phyloP scores from a whole-genome alignment of 2,888 invertebrate genomes.

The Digitonthophagus gazella region DNA sequence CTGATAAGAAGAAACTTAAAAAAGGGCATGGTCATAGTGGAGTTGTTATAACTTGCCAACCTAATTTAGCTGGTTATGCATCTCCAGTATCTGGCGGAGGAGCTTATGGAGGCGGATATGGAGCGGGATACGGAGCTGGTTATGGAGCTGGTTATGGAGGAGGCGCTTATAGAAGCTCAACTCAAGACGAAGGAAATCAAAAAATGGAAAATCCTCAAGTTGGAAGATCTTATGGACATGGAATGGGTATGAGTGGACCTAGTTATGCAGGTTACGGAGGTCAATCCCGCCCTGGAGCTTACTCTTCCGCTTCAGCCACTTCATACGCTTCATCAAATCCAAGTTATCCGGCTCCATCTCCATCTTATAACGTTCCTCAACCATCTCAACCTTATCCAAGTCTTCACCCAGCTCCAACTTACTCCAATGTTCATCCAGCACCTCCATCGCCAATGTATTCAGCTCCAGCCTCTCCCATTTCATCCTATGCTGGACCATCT shows the following conservation, averaged over 20 bases:
- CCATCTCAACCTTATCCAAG: not conserved
- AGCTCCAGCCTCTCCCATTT: conserved; percentile 24
- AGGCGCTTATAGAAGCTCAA: not conserved
- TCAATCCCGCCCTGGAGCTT: not conserved
- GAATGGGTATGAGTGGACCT: conserved; percentile 29
- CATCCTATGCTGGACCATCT: too few relatives aligned
- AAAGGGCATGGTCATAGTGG: conserved; percentile 41
- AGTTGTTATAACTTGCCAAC: conserved; percentile 50
- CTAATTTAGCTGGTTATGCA: conserved; percentile 48
- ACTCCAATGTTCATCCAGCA: conserved; percentile 9
- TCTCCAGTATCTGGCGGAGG: conserved; percentile 32
- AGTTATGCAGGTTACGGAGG: conserved; percentile 26
- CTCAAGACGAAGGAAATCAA: not conserved
- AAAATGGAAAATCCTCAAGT: conserved; percentile 1
- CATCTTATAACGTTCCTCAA: not conserved
- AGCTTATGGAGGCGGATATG: conserved; percentile 25
- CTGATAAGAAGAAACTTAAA: conserved; percentile 30
- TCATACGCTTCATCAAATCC: not conserved
- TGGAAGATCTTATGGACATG: conserved; percentile 17
- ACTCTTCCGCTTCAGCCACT: not conserved
- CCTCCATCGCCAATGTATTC: conserved; percentile 20
- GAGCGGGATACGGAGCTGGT: conserved; percentile 25
- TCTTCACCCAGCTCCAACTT: conserved; percentile 7
- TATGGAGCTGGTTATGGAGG: conserved; percentile 17
- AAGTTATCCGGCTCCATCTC: conserved; percentile 1